These are phyloP conservation scores for Spizaetus ornatus DNA, from an alignment of 2,113 vertebrate species.

Conservation along the genomic window DNA sequence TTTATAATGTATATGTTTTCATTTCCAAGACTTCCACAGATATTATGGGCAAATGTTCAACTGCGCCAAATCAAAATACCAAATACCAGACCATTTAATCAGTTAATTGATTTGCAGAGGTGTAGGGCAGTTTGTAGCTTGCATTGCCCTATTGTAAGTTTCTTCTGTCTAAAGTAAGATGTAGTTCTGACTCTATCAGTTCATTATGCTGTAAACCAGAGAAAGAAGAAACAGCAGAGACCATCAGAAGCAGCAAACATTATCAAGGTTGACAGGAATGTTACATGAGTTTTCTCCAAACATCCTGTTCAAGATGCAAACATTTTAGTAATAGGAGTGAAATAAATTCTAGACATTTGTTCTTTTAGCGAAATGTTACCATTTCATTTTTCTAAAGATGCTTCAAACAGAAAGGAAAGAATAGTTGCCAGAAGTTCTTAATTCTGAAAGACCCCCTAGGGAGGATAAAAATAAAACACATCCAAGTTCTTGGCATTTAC, in stretches of 20 bases:
- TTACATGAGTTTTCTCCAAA: slow-evolving; percentile 3
- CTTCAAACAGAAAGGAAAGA: not conserved
- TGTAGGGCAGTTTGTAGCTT: not conserved
- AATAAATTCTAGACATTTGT: not conserved
- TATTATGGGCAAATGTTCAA: not conserved
- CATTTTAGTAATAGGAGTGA: not conserved
- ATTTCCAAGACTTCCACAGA: not conserved
- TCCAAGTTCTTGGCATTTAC: not conserved
- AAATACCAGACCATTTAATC: not conserved
- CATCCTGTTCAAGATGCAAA: not conserved
- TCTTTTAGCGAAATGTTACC: not conserved
- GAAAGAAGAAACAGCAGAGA: slow-evolving; percentile 7
- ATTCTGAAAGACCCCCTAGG: not conserved
- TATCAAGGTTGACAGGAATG: not conserved
- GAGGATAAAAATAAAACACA: not conserved
- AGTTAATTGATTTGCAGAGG: not conserved
- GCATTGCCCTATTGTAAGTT: not conserved
- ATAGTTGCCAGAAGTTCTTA: slow-evolving; percentile 1
- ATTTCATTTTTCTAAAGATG: not conserved
- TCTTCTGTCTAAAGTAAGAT: not conserved
- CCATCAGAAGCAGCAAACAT: not conserved
- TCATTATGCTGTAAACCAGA: slow-evolving; percentile 2
- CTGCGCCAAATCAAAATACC: not conserved
- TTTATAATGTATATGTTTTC: not conserved
- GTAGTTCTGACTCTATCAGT: not conserved